Base-by-base conservation (phyloP, 2,888 invertebrate species). In the Pyrocoelia pectoralis region DNA sequence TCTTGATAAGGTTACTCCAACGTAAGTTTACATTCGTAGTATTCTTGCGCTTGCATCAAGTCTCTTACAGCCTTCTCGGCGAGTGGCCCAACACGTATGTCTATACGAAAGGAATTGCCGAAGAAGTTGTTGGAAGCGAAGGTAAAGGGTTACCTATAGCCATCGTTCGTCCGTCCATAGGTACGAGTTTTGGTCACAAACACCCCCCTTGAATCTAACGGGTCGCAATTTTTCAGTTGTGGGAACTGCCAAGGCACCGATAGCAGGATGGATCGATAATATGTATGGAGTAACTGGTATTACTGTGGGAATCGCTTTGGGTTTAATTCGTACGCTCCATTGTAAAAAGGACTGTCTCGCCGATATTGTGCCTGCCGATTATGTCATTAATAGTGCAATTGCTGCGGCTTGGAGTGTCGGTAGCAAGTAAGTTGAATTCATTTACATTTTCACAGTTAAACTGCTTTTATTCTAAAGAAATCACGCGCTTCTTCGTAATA, bases 211-310 rank as follows among this genome's bases (percentile, higher is more conserved):
- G 12, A 17, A 6, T 49, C 17, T 56, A 17, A 57, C 43, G 46
- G n/a, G n/a, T 17, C 14, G 5, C 33, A 10, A 15, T 3, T 12
- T 77, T 78, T 5, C 73, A 88, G 88, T 88, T 10, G 82, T 87
- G 62, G 86, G 87, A 1, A 87, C 92, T 0, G 90, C 89, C 72
- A 86, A 85, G 50, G 92, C 92, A 76, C 92, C 93, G 0, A 81
- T 90, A 0, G 82, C 88, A 65, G 94, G 94, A 1, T 97, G 95
- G 95, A 92, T 94, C 12, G 95, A 96, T 81, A 97, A 95, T 76
- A 85, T 93, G 72, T 96, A 95, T 76, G 96, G 96, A 1, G 93
- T 95, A 0, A 94, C 93, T 3, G 95, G 89, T 0, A 84, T 86
- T 43, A 88, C 87, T 66, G 84, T 90, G 8, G 92, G 90, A 0